A percentile compares a stretch with the other conserved stretches of the same genome.
Evolutionary conservation across 2,113 vertebrate genomes (phyloP).

Genomic region (Bothrops jararaca): DNA sequence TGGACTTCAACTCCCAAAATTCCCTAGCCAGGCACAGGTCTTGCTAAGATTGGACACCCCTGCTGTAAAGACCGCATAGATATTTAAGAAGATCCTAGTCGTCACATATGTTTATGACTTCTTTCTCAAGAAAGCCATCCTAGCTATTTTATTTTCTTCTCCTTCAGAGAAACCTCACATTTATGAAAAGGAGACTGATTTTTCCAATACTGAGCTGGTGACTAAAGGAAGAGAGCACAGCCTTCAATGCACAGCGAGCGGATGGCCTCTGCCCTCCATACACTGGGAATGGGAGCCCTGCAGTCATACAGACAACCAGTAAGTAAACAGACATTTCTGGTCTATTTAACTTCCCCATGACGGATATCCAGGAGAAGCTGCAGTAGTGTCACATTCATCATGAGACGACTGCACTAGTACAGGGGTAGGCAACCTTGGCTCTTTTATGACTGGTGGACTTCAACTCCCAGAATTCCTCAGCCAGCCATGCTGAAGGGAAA

Average conservation of each 20-base stretch:
- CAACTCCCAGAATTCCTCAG: too few species aligned
- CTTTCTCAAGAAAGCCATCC: neutral
- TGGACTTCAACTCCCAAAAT: neutral
- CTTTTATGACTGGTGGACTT: too few species aligned
- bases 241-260: constrained; percentile 77
- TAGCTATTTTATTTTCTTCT: neutral
- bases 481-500: too few species aligned
- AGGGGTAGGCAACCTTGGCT: too few species aligned
- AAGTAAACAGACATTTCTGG: constrained; percentile 38
- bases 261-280: constrained; percentile 72
- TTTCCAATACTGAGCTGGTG: constrained; percentile 46
- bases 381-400: neutral
- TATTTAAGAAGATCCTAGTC: neutral
- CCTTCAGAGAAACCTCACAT: constrained; percentile 82
- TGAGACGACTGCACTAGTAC: too few species aligned
- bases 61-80: neutral
- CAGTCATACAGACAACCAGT: constrained; percentile 40
- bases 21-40: too few species aligned
- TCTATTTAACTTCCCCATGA: neutral
- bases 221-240: constrained; percentile 63
- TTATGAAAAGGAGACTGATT: constrained; percentile 74
- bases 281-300: constrained; percentile 87
- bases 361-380: neutral
- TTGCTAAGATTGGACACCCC: too few species aligned
- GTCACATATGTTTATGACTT: neutral